Evolutionary conservation across 2,888 invertebrate species (phyloP).

Genomic region (Cyclophora punctaria): DNA sequence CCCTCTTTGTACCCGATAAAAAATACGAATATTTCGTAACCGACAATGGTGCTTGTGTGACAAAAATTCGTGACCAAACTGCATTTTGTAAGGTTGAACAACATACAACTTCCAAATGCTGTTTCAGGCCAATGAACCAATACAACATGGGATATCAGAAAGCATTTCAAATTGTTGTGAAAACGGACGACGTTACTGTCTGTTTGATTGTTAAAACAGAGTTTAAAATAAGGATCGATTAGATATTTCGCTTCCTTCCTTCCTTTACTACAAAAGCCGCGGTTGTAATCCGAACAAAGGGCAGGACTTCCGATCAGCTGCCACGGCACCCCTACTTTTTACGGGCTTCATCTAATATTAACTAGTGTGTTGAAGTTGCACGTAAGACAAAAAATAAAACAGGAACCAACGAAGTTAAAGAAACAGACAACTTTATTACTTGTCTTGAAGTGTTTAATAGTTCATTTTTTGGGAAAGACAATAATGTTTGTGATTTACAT

Average conservation of each 20-base stretch:
- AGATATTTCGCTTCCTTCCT: conserved; percentile 50
- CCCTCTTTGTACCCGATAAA: conserved; percentile 57
- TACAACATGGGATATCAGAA: too few relatives aligned
- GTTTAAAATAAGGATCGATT: conserved; percentile 20
- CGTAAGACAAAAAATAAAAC: conserved; percentile 28
- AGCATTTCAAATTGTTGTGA: too few relatives aligned
- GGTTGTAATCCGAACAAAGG: conserved; percentile 65
- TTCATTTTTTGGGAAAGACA: conserved; percentile 9
- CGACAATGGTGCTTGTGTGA: conserved; percentile 47
- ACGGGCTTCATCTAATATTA: conserved; percentile 68
- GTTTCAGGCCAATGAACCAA: too few relatives aligned
- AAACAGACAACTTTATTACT: conserved; percentile 12
- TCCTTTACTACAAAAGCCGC: conserved; percentile 48
- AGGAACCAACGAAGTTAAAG: conserved; percentile 14
- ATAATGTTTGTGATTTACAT: too few relatives aligned
- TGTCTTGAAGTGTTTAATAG: conserved; percentile 10
- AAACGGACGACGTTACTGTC: conserved; percentile 3
- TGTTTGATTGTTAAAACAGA: neutral
- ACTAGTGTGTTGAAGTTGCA: conserved; percentile 39
- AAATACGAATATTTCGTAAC: conserved; percentile 59
- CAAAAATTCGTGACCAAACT: conserved; percentile 37
- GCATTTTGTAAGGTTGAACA: too few relatives aligned
- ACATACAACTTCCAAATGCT: too few relatives aligned
- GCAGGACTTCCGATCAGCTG: conserved; percentile 75
- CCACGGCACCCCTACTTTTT: conserved; percentile 58